Percentiles rank a stretch among this genome's conserved stretches.
Conservation (phyloP, 2,113 vertebrate genomes). For the Bufo bufo region DNA sequence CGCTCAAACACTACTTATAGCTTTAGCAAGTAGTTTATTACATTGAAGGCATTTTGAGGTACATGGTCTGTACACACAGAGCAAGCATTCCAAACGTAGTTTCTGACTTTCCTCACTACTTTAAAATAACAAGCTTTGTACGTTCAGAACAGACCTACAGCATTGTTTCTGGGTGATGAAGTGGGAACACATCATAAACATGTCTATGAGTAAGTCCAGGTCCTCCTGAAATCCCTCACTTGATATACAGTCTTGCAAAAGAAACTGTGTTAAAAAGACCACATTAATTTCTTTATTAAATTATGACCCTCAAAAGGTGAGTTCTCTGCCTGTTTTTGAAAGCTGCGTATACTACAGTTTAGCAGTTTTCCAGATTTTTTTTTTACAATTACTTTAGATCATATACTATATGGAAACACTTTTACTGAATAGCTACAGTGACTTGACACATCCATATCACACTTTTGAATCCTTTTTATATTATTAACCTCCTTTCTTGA, state of each 20-base stretch:
- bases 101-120: neutral
- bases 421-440: too few relatives aligned
- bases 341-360: too few relatives aligned
- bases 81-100: neutral
- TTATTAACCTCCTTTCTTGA: too few relatives aligned
- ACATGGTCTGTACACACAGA: neutral
- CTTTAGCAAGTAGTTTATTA: neutral
- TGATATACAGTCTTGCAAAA: neutral
- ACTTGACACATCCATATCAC: too few relatives aligned
- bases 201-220: constrained; percentile 21
- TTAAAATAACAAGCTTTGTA: neutral
- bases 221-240: neutral
- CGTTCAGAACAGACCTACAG: constrained; percentile 3
- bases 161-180: constrained; percentile 20
- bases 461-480: too few relatives aligned
- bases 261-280: too few relatives aligned
- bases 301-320: too few relatives aligned
- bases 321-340: too few relatives aligned
- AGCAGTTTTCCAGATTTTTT: too few relatives aligned
- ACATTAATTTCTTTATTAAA: neutral
- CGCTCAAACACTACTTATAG: neutral
- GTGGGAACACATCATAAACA: neutral
- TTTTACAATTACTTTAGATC: too few relatives aligned
- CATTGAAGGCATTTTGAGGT: neutral
- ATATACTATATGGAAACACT: too few relatives aligned